A percentile compares a stretch with the other conserved stretches of the same genome.
Evolutionary conservation across 1,140 invertebrate species (phyloP).

Genomic region (Conus ventricosus): DNA sequence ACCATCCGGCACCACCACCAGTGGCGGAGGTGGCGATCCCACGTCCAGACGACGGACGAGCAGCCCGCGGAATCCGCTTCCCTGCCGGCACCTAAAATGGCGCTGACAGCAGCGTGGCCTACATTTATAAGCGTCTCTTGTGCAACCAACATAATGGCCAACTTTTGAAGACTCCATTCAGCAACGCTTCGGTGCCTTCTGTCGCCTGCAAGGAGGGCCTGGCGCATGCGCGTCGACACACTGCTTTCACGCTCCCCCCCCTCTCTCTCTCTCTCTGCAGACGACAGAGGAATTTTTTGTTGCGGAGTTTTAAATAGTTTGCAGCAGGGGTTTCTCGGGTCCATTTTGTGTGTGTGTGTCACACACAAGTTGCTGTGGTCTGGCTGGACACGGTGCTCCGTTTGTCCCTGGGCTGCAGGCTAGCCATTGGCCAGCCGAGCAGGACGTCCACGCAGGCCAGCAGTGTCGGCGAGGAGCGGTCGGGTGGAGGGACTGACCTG

Average conservation of each 20-base stretch:
- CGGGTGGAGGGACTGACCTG: not conserved
- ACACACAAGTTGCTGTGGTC: too few species aligned
- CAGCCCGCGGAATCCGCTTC: not conserved
- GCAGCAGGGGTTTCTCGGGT: too few species aligned
- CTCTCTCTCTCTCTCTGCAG: too few species aligned
- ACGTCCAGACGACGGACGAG: not conserved
- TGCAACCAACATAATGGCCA: not conserved
- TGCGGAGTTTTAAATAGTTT: too few species aligned
- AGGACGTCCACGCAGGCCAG: too few species aligned
- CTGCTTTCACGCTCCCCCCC: too few species aligned
- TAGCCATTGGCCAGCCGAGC: not conserved
- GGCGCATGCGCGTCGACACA: not conserved
- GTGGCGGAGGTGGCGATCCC: not conserved
- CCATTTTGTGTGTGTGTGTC: too few species aligned
- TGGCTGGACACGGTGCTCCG: not conserved
- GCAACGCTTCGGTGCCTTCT: not conserved
- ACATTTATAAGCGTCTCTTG: slow-evolving; percentile 11
- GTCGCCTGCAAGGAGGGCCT: not conserved
- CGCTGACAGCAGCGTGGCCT: not conserved
- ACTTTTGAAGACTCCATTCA: not conserved
- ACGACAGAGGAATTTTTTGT: too few species aligned
- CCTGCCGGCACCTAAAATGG: not conserved
- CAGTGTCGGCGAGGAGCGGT: not conserved
- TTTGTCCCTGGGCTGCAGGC: not conserved
- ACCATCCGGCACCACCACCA: not conserved